Base-by-base conservation (phyloP, 2,888 invertebrate species). In the Nemoura dubitans region DNA sequence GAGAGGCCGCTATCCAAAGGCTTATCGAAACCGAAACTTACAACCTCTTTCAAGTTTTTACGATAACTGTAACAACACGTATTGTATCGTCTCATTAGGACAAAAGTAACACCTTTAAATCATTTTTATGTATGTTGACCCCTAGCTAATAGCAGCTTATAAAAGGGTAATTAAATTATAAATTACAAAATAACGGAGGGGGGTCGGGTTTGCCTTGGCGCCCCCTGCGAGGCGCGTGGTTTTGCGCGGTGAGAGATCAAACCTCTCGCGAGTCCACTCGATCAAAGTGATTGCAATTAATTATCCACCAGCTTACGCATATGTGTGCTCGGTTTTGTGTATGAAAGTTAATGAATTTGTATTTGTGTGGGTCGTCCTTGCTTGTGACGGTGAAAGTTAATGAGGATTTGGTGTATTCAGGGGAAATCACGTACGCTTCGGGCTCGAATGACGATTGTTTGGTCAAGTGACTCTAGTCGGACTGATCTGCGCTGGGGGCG, bases 91-190 rank as follows among this genome's bases (percentile, higher is more conserved):
- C 84, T 76, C 76, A 76, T 84, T 59, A 84, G 27, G 25, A 26
- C 16, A 84, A 84, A 84, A 84, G 29, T 84, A 76, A 84, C 84
- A 59, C 84, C 84, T 84, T 76, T 84, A 84, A 84, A 84, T 84
- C 76, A 84, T 83, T 81, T 81, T 78, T 30, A 27, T 29, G 30
- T 81, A 28, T 81, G 59, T 59, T 59, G 59, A 59, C 59, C 59
- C 14, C 59, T 30, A 25, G 21, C 3, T 78, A 78, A 28, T 28
- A 28, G 10, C 25, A 78, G 10, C 28, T 78, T 78, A 36, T 26
- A 76, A 76, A 84, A 76, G 59, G 27, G 28, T 84, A 84, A 84
- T 84, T 84, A 84, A 84, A 84, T 84, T 84, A 84, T 84, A 84
- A 84, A 84, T 84, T 84, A 84, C 6, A 84, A 28, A 59, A 59